phyloP scores from a whole-genome alignment of 2,888 invertebrate genomes.

The Andrena bucephala region DNA sequence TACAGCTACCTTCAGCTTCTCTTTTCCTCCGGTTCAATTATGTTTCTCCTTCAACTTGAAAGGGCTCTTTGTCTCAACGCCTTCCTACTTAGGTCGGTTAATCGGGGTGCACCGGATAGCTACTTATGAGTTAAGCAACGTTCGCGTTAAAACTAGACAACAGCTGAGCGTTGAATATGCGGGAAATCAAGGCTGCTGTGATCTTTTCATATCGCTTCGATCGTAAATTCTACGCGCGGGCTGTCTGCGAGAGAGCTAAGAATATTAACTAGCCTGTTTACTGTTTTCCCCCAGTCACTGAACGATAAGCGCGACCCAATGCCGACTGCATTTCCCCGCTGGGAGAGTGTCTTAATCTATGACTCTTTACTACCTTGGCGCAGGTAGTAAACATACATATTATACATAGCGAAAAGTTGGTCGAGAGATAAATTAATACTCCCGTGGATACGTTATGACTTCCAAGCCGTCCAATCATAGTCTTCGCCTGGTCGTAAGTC shows the following conservation, averaged over 20 bases:
- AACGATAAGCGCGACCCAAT: not conserved
- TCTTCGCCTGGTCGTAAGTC: not conserved
- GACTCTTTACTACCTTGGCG: not conserved
- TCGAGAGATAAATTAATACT: slow-evolving; percentile 19
- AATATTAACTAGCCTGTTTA: slow-evolving; percentile 1
- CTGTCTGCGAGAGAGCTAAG: not conserved
- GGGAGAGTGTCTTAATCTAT: not conserved
- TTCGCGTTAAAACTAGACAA: not conserved
- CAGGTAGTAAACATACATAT: not conserved
- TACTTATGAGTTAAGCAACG: not conserved
- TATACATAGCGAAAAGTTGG: slow-evolving; percentile 9
- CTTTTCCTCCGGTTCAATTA: too few species aligned
- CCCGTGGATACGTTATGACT: not conserved
- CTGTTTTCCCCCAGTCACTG: not conserved
- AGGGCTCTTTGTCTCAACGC: not conserved
- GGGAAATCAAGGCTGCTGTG: slow-evolving; percentile 6
- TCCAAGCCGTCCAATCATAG: too few species aligned
- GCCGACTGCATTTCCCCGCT: not conserved
- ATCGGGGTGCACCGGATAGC: not conserved
- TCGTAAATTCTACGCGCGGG: slow-evolving; percentile 1
- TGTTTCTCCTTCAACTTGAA: too few species aligned
- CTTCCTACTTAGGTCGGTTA: not conserved
- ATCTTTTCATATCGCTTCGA: slow-evolving; percentile 9
- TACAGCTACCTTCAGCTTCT: too few species aligned
- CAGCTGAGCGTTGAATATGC: not conserved